Conservation (phyloP, 1,140 invertebrate species). For the Diabrotica virgifera region DNA sequence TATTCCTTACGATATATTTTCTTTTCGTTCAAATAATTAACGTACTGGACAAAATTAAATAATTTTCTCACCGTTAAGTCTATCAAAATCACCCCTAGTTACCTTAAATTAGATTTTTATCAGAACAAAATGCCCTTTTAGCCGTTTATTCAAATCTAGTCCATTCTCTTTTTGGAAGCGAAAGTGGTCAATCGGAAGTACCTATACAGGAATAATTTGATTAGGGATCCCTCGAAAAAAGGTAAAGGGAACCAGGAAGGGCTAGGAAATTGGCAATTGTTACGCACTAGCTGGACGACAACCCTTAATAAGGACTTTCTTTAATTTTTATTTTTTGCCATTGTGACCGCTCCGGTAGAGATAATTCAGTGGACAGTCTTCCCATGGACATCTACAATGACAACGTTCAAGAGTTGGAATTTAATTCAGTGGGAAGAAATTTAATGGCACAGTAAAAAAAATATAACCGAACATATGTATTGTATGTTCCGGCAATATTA, state of each 20-base stretch:
- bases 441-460: no score
- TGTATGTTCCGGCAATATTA: no score
- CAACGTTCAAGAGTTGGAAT: neutral
- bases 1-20: no score
- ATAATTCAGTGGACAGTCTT: constrained; percentile 1
- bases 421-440: no score
- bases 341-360: no score
- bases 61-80: neutral
- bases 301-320: constrained; percentile 4
- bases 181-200: constrained; percentile 16
- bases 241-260: constrained; percentile 9
- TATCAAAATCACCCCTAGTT: neutral
- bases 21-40: no score
- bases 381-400: constrained; percentile 5
- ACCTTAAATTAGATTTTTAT: constrained; percentile 9
- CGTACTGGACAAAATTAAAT: no score
- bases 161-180: neutral
- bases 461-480: no score
- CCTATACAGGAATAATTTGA: constrained; percentile 15
- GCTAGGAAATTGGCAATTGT: constrained; percentile 16
- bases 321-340: neutral
- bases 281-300: constrained; percentile 10
- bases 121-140: constrained; percentile 15
- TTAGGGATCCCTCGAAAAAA: constrained; percentile 9
- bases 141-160: constrained; percentile 7